A percentile compares a stretch with the other conserved stretches of the same genome.
phyloP scores from a whole-genome alignment of 2,797 vertebrate species.

The Sebastes baramenuke region DNA sequence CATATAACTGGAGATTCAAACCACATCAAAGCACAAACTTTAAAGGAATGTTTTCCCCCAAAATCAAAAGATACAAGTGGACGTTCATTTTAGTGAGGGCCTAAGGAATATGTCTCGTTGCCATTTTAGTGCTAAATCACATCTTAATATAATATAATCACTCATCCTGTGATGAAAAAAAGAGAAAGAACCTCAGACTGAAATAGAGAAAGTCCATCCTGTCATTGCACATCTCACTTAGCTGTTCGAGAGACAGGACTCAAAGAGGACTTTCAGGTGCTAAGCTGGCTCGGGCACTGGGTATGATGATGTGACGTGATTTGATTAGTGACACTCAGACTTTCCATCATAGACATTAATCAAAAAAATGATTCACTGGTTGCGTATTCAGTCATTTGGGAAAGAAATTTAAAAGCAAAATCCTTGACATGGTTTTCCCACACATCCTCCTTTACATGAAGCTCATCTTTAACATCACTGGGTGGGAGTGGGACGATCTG shows the following conservation, averaged over 20 bases:
- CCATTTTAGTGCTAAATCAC: constrained; percentile 40
- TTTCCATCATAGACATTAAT: background rate
- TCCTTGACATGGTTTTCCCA: background rate
- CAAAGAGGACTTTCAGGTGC: constrained; percentile 40
- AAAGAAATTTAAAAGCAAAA: background rate
- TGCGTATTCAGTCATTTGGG: constrained; percentile 29
- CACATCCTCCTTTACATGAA: constrained; percentile 9
- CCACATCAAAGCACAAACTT: constrained; percentile 53
- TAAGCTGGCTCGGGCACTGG: background rate
- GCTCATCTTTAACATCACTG: constrained; percentile 5
- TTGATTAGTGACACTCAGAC: background rate
- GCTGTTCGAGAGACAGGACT: constrained; percentile 37
- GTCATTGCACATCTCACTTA: constrained; percentile 41
- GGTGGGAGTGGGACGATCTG: background rate
- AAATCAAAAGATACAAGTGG: constrained; percentile 36
- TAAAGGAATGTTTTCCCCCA: constrained; percentile 66
- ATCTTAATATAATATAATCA: background rate
- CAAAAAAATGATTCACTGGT: background rate
- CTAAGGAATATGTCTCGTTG: constrained; percentile 14
- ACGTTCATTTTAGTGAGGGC: constrained; percentile 21
- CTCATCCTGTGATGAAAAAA: constrained; percentile 7
- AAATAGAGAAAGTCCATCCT: constrained; percentile 21
- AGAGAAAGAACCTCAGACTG: background rate
- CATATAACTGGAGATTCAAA: constrained; percentile 50
- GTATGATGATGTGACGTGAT: background rate